Percentiles rank a stretch among this genome's conserved stretches.
Evolutionary conservation across 2,797 vertebrate species (phyloP).

Genomic region (Cossypha polioptera): DNA sequence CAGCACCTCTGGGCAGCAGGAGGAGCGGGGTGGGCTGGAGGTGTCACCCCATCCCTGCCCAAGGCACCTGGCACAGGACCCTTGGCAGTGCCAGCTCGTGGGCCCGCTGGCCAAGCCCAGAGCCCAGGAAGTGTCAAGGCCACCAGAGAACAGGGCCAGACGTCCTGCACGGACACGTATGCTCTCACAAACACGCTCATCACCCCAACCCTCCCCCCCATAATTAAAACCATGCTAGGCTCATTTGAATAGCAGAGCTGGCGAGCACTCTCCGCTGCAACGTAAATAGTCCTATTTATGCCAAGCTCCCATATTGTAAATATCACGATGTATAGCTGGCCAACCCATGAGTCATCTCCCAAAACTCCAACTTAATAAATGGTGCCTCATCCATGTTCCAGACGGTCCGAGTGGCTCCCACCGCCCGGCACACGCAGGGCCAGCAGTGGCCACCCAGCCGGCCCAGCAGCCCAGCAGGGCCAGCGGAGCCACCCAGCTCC

Average conservation of each 20-base stretch:
- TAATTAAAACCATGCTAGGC: conserved; percentile 75
- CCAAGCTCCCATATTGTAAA: conserved; percentile 79
- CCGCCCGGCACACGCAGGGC: neutral
- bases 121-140: neutral
- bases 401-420: conserved; percentile 1
- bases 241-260: conserved; percentile 59
- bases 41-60: neutral
- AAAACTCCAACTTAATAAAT: conserved; percentile 75
- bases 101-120: neutral
- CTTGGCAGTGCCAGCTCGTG: rapidly evolving
- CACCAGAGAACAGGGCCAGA: neutral
- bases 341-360: conserved; percentile 77
- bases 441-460: neutral
- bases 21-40: neutral
- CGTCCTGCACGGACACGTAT: neutral
- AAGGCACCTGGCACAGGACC: rapidly evolving
- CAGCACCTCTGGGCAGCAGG: neutral
- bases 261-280: conserved; percentile 68
- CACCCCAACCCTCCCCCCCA: neutral
- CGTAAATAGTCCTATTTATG: conserved; percentile 77
- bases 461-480: neutral
- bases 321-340: conserved; percentile 73
- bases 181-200: conserved; percentile 50
- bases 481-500: neutral
- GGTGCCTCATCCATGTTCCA: conserved; percentile 71